Base-by-base conservation (phyloP, 2,797 vertebrate species). In the Pygocentrus nattereri region DNA sequence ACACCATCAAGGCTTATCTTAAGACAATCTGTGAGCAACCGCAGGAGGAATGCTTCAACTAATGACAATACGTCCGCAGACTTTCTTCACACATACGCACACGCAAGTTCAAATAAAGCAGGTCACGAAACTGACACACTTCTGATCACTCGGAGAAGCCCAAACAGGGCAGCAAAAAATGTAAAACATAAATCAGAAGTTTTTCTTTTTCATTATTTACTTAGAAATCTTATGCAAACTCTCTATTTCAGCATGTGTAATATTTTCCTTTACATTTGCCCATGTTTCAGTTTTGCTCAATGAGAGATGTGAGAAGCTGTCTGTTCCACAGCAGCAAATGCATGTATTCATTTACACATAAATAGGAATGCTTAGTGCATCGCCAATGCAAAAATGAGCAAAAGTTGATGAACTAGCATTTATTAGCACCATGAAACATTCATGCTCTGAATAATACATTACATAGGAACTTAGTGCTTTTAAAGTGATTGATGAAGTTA, bases 361-460 rank as follows among this genome's bases (percentile, higher is more conserved):
- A 82, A 86, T 82, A 84, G 77, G 79, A 83, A 88, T 86, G 76
- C 67, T 85, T 65, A 86, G 77, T 75, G 52, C 19, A 65, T 70
- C 74, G 41, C 59, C 52, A 19, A 61, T 68, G 72, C 31, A 76
- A 73, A 56, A 79, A 71, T 68, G 50, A 41, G 59, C 72, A 68
- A 82, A 75, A 76, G 92, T 88, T 92, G 92, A 93, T 94, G 93
- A 94, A 91, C 89, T 90, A 88, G 93, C 92, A 94, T 94, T 95
- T 94, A 93, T 94, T 93, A 91, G 89, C 83, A 76, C 82, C 74
- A 90, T 94, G 88, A 93, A 94, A 94, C 90, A 94, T 95, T 94
- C 87, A 94, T 91, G 90, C 91, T 88, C 91, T 94, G 90, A 95
- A 95, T 95, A 94, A 95, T 93, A 94, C 92, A 94, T 95, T 91